Conservation (phyloP, 37 sponge, comb jelly and placozoan genomes). For the Aphrocallistes beatrix region DNA sequence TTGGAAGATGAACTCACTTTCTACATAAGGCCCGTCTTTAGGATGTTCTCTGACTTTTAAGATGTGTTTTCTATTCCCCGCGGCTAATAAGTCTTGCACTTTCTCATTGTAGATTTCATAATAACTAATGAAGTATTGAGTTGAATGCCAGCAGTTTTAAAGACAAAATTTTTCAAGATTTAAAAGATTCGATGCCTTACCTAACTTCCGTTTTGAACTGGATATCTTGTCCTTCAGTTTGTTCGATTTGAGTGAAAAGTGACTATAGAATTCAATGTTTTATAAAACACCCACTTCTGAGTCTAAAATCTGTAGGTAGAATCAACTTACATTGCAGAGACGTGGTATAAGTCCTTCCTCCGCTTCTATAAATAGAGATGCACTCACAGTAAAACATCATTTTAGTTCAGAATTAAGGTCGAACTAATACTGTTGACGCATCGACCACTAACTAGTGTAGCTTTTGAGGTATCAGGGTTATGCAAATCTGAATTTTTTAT, state of each 20-base stretch:
- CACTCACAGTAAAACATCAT: too few species aligned
- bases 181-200: too few species aligned
- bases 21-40: slow-evolving; percentile 75
- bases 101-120: slow-evolving; percentile 88
- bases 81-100: slow-evolving; percentile 50
- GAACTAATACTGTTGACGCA: too few species aligned
- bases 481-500: too few species aligned
- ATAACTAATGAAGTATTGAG: slow-evolving; percentile 55
- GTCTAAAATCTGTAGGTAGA: not conserved
- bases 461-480: too few species aligned
- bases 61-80: not conserved
- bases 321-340: not conserved
- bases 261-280: not conserved
- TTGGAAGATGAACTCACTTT: slow-evolving; percentile 47
- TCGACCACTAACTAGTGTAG: too few species aligned
- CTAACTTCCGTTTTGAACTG: slow-evolving; percentile 70
- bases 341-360: slow-evolving; percentile 22
- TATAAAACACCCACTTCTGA: not conserved
- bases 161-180: too few species aligned
- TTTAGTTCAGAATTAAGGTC: too few species aligned
- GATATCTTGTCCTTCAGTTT: slow-evolving; percentile 30
- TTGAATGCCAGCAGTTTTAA: too few species aligned
- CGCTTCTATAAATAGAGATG: not conserved
- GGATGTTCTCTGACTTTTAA: slow-evolving; percentile 78
- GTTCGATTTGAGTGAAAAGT: slow-evolving; percentile 3